phyloP scores from a whole-genome alignment of 2,113 vertebrate species.

The Proterorhinus semilunaris region DNA sequence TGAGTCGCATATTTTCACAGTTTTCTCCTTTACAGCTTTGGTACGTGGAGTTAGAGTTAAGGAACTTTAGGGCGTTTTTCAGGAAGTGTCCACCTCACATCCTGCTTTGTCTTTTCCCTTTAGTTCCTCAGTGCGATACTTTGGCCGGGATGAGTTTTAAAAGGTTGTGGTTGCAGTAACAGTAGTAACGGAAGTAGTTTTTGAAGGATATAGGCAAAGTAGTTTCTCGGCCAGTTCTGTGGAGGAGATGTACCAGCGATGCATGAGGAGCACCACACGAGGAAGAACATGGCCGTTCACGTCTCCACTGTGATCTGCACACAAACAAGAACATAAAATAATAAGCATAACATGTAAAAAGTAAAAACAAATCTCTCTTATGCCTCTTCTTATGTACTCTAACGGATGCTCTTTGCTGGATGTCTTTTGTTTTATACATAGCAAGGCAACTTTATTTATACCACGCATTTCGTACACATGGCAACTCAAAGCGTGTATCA shows the following conservation, averaged over 20 bases:
- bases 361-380: too few species aligned
- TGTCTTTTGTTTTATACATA: too few species aligned
- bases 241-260: slow-evolving; percentile 93
- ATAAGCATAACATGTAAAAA: not conserved
- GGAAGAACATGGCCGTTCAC: slow-evolving; percentile 80
- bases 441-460: too few species aligned
- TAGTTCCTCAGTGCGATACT: not conserved
- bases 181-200: not conserved
- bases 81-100: too few species aligned
- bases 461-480: too few species aligned
- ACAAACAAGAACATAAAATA: slow-evolving; percentile 19
- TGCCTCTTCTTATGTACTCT: not conserved
- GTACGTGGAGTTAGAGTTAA: slow-evolving; percentile 84
- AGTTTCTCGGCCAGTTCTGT: slow-evolving; percentile 92
- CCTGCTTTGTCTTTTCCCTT: too few species aligned
- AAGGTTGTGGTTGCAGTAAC: not conserved
- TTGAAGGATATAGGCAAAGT: slow-evolving; percentile 88
- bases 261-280: slow-evolving; percentile 94
- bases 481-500: too few species aligned
- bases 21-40: slow-evolving; percentile 81
- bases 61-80: slow-evolving; percentile 32
- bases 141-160: not conserved
- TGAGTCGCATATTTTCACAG: slow-evolving; percentile 82
- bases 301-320: slow-evolving; percentile 87
- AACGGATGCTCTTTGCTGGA: too few species aligned